Conservation (phyloP, 2,797 vertebrate genomes). For the Chaenodraco wilsoni region DNA sequence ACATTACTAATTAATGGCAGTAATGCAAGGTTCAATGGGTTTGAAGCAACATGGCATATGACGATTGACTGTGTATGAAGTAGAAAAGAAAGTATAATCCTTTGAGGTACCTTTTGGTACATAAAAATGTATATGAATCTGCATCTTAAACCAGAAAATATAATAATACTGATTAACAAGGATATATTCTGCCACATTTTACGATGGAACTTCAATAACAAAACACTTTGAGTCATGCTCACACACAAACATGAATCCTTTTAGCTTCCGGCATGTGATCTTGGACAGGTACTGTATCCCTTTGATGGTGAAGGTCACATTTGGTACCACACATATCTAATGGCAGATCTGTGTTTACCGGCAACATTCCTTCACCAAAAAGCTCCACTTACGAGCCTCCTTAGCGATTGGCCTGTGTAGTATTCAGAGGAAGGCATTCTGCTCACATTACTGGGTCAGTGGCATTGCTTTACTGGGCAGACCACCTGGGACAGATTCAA, state of each 20-base stretch:
- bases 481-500: conserved; percentile 69
- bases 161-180: neutral
- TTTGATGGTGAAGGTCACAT: conserved; percentile 60
- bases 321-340: conserved; percentile 61
- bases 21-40: neutral
- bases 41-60: neutral
- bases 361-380: conserved; percentile 67
- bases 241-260: conserved; percentile 6
- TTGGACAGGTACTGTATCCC: conserved; percentile 18
- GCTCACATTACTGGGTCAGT: conserved; percentile 76
- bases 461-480: conserved; percentile 69
- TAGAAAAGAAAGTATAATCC: neutral
- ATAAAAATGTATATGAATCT: neutral
- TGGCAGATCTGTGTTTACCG: conserved; percentile 65
- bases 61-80: neutral
- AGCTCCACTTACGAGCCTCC: conserved; percentile 54
- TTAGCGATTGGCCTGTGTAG: conserved; percentile 40
- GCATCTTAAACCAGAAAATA: neutral
- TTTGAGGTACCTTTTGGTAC: neutral
- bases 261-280: conserved; percentile 13
- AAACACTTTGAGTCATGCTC: neutral
- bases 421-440: conserved; percentile 52
- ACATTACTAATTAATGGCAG: neutral
- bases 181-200: neutral
- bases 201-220: neutral